Conservation (phyloP, 2,888 invertebrate genomes). For the Hyposoter dolosus region DNA sequence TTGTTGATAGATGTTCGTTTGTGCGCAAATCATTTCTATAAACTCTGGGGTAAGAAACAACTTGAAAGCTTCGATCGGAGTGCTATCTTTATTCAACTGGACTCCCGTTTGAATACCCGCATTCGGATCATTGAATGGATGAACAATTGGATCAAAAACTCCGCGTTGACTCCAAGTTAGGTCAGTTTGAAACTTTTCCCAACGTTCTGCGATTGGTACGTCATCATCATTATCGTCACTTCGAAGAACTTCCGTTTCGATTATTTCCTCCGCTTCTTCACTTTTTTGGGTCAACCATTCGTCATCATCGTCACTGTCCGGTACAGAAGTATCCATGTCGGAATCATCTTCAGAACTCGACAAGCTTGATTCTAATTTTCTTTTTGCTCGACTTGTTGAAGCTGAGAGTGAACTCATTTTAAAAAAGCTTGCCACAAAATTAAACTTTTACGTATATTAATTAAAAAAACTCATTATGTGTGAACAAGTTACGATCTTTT, state of each 20-base stretch:
- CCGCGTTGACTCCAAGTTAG: slow-evolving; percentile 28
- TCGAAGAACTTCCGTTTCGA: slow-evolving; percentile 19
- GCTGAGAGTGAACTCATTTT: slow-evolving; percentile 4
- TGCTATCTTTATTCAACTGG: slow-evolving; percentile 30
- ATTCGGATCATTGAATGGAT: slow-evolving; percentile 36
- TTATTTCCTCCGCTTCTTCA: slow-evolving; percentile 12
- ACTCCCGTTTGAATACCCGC: slow-evolving; percentile 36
- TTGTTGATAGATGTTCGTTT: slow-evolving; percentile 35
- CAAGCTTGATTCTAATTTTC: slow-evolving; percentile 16
- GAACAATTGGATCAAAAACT: slow-evolving; percentile 24
- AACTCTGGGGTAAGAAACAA: slow-evolving; percentile 19
- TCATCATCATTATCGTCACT: slow-evolving; percentile 29
- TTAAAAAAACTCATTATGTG: slow-evolving; percentile 7
- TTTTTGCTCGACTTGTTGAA: slow-evolving; percentile 2
- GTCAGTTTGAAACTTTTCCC: slow-evolving; percentile 35
- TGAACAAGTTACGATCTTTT: slow-evolving; percentile 14
- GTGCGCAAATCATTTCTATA: slow-evolving; percentile 28
- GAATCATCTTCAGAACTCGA: slow-evolving; percentile 14
- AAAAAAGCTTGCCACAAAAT: slow-evolving; percentile 31
- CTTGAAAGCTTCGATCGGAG: slow-evolving; percentile 37
- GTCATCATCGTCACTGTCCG: slow-evolving; percentile 30
- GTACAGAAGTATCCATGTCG: slow-evolving; percentile 10
- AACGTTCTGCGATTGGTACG: slow-evolving; percentile 25
- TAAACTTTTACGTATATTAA: slow-evolving; percentile 26
- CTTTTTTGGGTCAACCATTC: slow-evolving; percentile 8